Evolutionary conservation across 1,140 invertebrate species (phyloP).

Genomic region (Laupala kohalensis): DNA sequence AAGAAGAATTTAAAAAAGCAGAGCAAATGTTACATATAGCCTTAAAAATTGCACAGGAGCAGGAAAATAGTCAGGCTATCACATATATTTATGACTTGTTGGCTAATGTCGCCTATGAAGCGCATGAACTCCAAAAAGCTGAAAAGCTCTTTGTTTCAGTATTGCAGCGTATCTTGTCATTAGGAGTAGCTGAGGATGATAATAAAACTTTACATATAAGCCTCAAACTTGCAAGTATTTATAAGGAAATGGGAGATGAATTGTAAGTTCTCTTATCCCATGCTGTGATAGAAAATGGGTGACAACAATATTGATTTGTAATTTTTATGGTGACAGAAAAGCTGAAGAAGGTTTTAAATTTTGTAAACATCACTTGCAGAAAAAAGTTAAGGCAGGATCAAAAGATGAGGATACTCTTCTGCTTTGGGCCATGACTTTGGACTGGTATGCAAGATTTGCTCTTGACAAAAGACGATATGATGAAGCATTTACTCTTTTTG

Average conservation of each 20-base stretch:
- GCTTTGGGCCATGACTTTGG: conserved; percentile 55
- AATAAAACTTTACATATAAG: conserved; percentile 65
- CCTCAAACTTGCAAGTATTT: conserved; percentile 58
- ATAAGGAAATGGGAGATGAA: conserved; percentile 44
- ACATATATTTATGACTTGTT: conserved; percentile 82
- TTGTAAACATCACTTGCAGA: conserved; percentile 54
- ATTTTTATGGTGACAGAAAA: conserved; percentile 30
- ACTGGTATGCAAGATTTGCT: conserved; percentile 71
- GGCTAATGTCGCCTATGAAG: conserved; percentile 75
- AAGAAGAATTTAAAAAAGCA: conserved; percentile 61
- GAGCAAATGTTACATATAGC: conserved; percentile 74
- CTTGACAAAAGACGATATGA: conserved; percentile 44
- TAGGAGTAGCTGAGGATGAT: conserved; percentile 56
- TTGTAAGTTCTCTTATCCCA: conserved; percentile 33
- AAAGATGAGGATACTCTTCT: conserved; percentile 42
- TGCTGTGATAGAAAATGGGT: neutral
- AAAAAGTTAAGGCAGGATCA: conserved; percentile 34
- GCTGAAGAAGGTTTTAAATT: conserved; percentile 61
- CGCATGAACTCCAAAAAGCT: conserved; percentile 63
- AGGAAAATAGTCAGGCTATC: conserved; percentile 56
- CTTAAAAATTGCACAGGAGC: conserved; percentile 65
- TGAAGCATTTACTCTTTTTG: conserved; percentile 51
- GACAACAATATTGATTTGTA: conserved; percentile 10
- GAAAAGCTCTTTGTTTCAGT: conserved; percentile 70
- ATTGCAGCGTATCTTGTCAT: conserved; percentile 55